Conservation (phyloP, 2,113 vertebrate genomes). For the Hucho hucho region DNA sequence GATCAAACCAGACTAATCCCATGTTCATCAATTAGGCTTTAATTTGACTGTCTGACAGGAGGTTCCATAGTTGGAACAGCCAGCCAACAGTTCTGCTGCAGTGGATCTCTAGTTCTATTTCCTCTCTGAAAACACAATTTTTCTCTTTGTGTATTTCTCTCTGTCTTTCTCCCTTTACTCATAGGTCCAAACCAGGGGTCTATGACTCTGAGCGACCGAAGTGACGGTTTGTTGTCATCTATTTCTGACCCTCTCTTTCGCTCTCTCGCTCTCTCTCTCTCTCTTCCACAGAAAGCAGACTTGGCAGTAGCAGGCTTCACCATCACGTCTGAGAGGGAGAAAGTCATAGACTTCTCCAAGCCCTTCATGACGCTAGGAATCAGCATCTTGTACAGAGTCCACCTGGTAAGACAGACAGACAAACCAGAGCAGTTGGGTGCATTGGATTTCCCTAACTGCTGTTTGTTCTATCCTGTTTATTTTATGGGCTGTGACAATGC, state of each 20-base stretch:
- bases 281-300: slow-evolving; percentile 87
- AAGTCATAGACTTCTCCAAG: slow-evolving; percentile 96
- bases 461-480: no score
- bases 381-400: slow-evolving; percentile 92
- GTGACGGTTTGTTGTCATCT: no score
- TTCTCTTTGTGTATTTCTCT: background rate
- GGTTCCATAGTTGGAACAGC: background rate
- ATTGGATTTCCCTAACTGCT: no score
- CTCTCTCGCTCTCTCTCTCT: no score
- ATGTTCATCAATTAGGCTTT: slow-evolving; percentile 74
- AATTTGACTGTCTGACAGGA: slow-evolving; percentile 49
- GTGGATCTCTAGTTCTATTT: background rate
- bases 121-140: background rate
- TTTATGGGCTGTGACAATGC: background rate
- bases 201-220: background rate
- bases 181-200: background rate
- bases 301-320: slow-evolving; percentile 92
- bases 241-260: background rate
- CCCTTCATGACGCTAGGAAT: slow-evolving; percentile 93
- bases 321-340: slow-evolving; percentile 93
- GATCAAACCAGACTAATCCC: slow-evolving; percentile 65
- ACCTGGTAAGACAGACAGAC: slow-evolving; percentile 75
- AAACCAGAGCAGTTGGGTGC: no score
- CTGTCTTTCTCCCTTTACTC: background rate
- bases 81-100: background rate